phyloP scores from a whole-genome alignment of 2,113 vertebrate species.

The Podiceps cristatus region DNA sequence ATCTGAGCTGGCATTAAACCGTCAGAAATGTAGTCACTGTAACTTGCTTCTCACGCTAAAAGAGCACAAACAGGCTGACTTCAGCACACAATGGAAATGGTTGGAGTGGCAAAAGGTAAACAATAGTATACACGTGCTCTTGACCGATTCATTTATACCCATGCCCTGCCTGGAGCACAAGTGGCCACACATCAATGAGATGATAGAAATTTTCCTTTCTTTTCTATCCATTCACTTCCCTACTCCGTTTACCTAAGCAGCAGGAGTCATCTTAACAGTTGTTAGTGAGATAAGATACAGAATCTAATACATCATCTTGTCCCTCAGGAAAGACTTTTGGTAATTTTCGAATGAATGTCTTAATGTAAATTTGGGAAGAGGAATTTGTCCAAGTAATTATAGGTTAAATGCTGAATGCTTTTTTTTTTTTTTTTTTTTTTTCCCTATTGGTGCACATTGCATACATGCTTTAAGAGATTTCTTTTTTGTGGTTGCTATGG shows the following conservation, averaged over 20 bases:
- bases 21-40: neutral
- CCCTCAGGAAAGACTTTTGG: neutral
- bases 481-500: constrained; percentile 69
- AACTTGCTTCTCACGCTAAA: neutral
- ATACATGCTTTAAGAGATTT: constrained; percentile 30
- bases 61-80: neutral
- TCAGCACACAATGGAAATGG: neutral
- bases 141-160: neutral
- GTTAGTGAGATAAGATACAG: neutral
- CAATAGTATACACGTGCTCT: neutral
- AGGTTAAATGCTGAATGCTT: constrained; percentile 8
- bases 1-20: neutral
- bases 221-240: neutral
- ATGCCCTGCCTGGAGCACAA: neutral
- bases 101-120: neutral
- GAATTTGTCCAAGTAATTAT: constrained; percentile 25
- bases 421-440: constrained; percentile 25
- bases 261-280: neutral
- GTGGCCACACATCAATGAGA: neutral
- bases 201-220: neutral
- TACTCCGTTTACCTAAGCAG: neutral
- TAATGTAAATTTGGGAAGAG: constrained; percentile 30
- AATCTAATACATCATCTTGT: neutral
- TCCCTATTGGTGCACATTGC: neutral
- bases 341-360: constrained; percentile 9